Evolutionary conservation across 1,140 invertebrate species (phyloP), one percentile per base, ranked within the genome.

Genomic region (Aphis gossypii): DNA sequence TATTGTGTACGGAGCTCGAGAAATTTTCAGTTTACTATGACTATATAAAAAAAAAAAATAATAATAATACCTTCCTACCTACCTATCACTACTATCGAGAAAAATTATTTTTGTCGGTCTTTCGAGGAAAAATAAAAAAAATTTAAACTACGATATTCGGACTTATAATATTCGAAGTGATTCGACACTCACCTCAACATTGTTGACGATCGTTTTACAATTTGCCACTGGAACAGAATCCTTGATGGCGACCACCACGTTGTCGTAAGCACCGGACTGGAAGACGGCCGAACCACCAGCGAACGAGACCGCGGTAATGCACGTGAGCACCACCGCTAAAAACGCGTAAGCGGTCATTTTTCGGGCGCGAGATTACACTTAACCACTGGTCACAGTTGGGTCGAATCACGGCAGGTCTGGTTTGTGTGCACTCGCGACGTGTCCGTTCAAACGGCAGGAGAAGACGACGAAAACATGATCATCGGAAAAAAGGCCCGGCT

Each of bases 211-310:
- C 20, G 8, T 11, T 86, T 93, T 84, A 35, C 92, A 93, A 6
- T 93, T 93, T 38, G 46, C 35, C 76, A 48, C 18, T 23, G 92
- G 46, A 7, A 93, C 92, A 38, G 92, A 93, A 54, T 93, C 92
- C 35, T 93, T 93, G 76, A 93, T 93, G 46, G 92, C 30, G 5
- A 93, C 48, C 48, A 93, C 92, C 5, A 93, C 92, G 92, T 86
- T 56, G 48, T 93, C 92, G 92, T 93, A 93, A 41, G 35, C 92
- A 25, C 92, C 92, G 25, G 92, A 84, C 48, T 83, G 76, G 82
- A 84, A 93, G 76, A 93, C 92, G 35, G 92, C 82, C 30, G 92
- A 54, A 51, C 76, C 44, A 11, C 30, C 92, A 41, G 56, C 89
- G 25, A 46, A 30, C 68, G n/a, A 30, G 21, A 46, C 41, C 60